Evolutionary conservation across 1,140 invertebrate genomes (phyloP), one percentile per base, ranked within the genome.

Genomic region (Rhyacophila brunnea): DNA sequence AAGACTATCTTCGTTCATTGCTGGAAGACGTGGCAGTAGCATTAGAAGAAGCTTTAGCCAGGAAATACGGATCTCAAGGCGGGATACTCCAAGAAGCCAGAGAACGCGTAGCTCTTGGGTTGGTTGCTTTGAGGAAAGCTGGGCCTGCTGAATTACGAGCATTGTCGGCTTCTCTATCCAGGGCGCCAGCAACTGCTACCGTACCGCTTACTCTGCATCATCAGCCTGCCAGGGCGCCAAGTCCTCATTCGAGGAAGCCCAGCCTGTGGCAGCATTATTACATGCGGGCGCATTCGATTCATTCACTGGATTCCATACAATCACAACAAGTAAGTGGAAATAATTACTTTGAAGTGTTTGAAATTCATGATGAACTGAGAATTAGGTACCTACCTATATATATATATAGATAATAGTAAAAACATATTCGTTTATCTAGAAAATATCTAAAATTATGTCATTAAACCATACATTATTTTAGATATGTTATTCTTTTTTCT

Each of bases 191-290:
- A 1, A 34, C 44, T 10, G 43, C 62, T 18, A 17, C 48, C 2
- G 35, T 53, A 1, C 32, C 53, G 7, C 34, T 48, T 9, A 23
- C 62, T 0, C 14, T 36, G 1, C n/a, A n/a, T 28, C 23, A 28
- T 28, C 23, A 28, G 23, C 14, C 49, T 4, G 40, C 57, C 11
- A 35, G 57, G 1, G 34, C 50, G 10, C 49, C 58, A 10, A 58
- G 55, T 13, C 62, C 62, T n/a, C 53, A 64, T 28, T 28, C 58
- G 4, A 50, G 51, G 14, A 64, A 64, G 14, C 62, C 62, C 6
- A 64, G 62, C 19, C 53, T 60, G 1, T 64, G 62, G 62, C 53
- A 60, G 28, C 62, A 64, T 34, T 64, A 64, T 43, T 60, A 64
- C 42, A 57, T 48, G 53, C 47, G 57, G 10, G 60, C 55, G 14